Evolutionary conservation across 92 coral and sea anemone genomes (phyloP), one percentile per base, ranked within the genome.

Genomic region (Heliopora coerulea): DNA sequence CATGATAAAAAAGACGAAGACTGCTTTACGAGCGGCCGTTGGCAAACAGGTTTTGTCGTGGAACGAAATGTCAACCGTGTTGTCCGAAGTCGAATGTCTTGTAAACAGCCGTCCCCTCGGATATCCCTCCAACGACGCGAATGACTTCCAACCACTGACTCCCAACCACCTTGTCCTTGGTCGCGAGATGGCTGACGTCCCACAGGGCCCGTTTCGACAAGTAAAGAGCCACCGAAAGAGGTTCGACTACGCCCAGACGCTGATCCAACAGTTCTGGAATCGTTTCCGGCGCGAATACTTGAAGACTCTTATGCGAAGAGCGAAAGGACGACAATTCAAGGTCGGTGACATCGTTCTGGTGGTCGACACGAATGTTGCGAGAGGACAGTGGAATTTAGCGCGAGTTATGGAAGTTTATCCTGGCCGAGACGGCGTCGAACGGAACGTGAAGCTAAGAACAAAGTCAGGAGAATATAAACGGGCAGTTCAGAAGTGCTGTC

Each of bases 401-500:
- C n/a, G n/a, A n/a, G n/a, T n/a, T n/a, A n/a, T n/a, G n/a, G n/a
- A n/a, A n/a, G n/a, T n/a, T n/a, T n/a, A n/a, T n/a, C n/a, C n/a
- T n/a, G n/a, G n/a, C n/a, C n/a, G n/a, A n/a, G n/a, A 78, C 74
- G 82, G 82, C 21, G 64, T 84, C 12, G 73, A 73, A 28, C 24
- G 82, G 25, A 80, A 84, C 33, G 88, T 84, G 19, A 40, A 19
- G 12, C 74, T 84, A 26, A 72, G 80, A 69, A 78, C 87, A 18
- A 60, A 46, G 28, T 49, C 34, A 17, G 78, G 79, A 13, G 52
- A 39, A 30, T 67, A 42, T 61, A 40, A 78, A 34, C 64, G 86
- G 56, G 78, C 87, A 9, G 63, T 83, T 0, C 83, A 83, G 59
- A 79, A 80, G 21, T 84, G 85, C 72, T 84, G 85, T 54, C 2